Evolutionary conservation across 2,797 vertebrate species (phyloP), one percentile per base, ranked within the genome.

Genomic region (Pangasius djambal): DNA sequence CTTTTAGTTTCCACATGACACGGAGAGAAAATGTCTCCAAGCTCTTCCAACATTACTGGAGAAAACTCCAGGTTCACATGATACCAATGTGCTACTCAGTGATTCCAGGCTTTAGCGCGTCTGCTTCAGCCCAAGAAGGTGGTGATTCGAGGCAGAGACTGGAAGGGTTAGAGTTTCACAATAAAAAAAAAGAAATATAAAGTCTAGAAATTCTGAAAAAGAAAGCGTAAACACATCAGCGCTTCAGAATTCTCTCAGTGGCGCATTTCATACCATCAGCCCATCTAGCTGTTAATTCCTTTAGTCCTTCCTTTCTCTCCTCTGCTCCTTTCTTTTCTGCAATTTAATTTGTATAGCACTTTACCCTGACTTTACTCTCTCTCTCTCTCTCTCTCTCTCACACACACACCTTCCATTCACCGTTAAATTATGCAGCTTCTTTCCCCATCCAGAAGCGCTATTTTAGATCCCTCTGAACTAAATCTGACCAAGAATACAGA

Each of bases 391-490:
- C 34, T 37, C 61, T 57, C 61, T 55, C 34, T 13, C 15, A 15
- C 75, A 48, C 7, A 48, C 44, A 59, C 18, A n/a, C 44, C 59
- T 59, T 48, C n/a, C 61, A 79, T 28, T 65, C 40, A 59, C 40
- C 52, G 57, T n/a, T 88, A 85, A 88, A 85, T 85, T 79, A 86
- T 70, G 52, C 83, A 67, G 34, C 37, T 48, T 48, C 34, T 72
- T 40, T 86, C n/a, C n/a, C 20, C 77, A 57, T 70, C 65, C 67
- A 86, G 20, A 63, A 31, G 77, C 65, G 74, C 75, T 13, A 74
- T 85, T 89, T 65, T 44, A 86, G 55, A 63, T 78, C 1, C 65
- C 34, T 44, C 48, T 82, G 31, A 81, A 79, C 52, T 70, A 86
- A 86, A 52, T 69, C 61, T 79, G 75, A 86, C 65, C 37, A 65